Percentiles rank a stretch among this genome's conserved stretches.
Conservation (phyloP, 2,113 vertebrate species). For the Chaetura pelagica region DNA sequence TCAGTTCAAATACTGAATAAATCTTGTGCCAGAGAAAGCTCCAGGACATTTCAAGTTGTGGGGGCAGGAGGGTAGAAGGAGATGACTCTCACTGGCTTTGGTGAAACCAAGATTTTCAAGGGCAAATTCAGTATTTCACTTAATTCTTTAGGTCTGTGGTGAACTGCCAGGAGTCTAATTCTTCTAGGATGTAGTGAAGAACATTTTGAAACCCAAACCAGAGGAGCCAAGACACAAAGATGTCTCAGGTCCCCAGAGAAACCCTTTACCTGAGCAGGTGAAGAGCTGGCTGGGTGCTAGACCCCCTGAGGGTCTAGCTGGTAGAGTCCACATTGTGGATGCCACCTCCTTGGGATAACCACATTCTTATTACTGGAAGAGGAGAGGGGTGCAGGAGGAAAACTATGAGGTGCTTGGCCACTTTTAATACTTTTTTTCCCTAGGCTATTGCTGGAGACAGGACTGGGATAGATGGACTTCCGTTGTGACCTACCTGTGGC, state of each 20-base stretch:
- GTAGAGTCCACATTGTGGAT: neutral
- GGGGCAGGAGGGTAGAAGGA: neutral
- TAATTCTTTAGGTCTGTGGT: neutral
- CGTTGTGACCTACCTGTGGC: neutral
- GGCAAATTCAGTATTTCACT: neutral
- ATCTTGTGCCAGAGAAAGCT: neutral
- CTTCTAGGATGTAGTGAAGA: neutral
- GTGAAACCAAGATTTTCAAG: neutral
- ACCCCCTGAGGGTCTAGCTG: neutral
- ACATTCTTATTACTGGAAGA: neutral
- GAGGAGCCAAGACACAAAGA: neutral
- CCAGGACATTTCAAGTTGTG: accelerated
- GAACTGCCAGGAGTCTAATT: neutral
- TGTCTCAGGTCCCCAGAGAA: neutral
- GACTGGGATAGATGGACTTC: neutral
- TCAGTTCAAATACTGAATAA: neutral
- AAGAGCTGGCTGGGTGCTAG: neutral
- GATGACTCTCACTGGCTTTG: neutral
- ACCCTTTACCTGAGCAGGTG: accelerated
- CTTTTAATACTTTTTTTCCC: neutral
- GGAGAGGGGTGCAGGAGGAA: neutral
- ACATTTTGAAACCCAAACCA: neutral
- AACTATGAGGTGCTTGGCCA: accelerated
- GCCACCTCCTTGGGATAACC: neutral
- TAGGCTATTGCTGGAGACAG: neutral